Base-by-base conservation (phyloP, 2,113 vertebrate species). In the Boleophthalmus pectinirostris region DNA sequence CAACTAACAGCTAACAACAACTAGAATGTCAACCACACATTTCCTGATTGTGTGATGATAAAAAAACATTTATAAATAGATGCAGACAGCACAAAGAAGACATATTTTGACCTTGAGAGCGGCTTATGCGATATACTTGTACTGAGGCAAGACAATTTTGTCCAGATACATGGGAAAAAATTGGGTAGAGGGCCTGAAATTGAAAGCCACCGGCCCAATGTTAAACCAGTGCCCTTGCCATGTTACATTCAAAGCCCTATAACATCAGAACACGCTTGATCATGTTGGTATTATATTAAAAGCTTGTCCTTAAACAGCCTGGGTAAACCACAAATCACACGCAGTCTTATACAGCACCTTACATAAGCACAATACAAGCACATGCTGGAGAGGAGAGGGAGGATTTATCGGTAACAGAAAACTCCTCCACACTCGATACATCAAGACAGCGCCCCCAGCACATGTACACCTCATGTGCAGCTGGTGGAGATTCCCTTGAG, bases 341-440 rank as follows among this genome's bases (percentile, higher is more conserved):
- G 23, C 64, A 18, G 24, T 60, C 29, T 67, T 23, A 76, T 29
- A 24, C 0, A 10, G 12, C 14, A 20, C 45, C 15, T 82, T 81
- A 74, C 60, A 56, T 68, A 82, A 84, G 61, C 73, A 69, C 67
- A 77, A 21, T 12, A 68, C 29, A 61, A 63, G 8, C 43, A 11
- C 66, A 54, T 23, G 58, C 33, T 10, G 81, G 54, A 66, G 57
- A 45, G 64, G 7, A 21, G 2, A 45, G 63, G 24, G 23, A 46
- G 43, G 21, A 47, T 64, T 64, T 64, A 66, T 47, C 24, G 45
- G 45, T 24, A 66, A 46, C 35, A 84, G 76, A 65, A 69, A 58
- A 69, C 69, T 79, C 73, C 82, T 73, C 80, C 78, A 75, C 63
- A 51, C 65, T 13, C 75, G 78, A 75, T 71, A 45, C 63, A 73